Base-by-base conservation (phyloP, 2,888 invertebrate species). In the Melieria picta region DNA sequence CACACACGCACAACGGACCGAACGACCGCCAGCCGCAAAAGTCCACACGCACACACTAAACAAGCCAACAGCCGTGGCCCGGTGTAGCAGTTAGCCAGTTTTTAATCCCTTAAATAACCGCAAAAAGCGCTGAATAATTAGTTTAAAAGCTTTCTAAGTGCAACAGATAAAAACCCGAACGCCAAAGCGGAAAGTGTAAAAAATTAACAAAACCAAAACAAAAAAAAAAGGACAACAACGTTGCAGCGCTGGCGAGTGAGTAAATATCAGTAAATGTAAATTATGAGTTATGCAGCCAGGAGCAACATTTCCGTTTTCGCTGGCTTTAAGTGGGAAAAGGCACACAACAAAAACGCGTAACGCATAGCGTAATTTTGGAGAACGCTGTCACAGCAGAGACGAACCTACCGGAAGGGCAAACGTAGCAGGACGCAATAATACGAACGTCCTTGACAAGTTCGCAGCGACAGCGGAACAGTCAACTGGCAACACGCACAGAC, bases 71-170 rank as follows among this genome's bases (percentile, higher is more conserved):
- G 10, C 42, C 45, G 4, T 6, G 4, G 43, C 10, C 52, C 45
- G 9, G 6, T 50, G 16, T 7, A 16, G n/a, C 13, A 11, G 46
- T 47, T 30, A 30, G 30, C 30, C 30, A 30, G 30, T 30, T 30
- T 65, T 50, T 65, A 65, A 65, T 56, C 65, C 65, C 57, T 65
- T 67, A 56, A 67, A 56, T 16, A 55, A 63, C 5, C 64, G 48
- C 48, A 64, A 69, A 69, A 30, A 30, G 30, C 30, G 30, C 30
- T 30, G 30, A 11, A 63, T 67, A 72, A 72, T 72, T 72, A 72
- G 68, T 47, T 68, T 72, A 68, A 68, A 68, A 67, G 64, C 68
- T 30, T 57, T 58, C 10, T 56, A 57, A 57, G 65, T 57, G 65
- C 45, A 7, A 16, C 47, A 63, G 63, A 46, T 58, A 55, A 46